Conservation (phyloP, 2,113 vertebrate genomes). For the Zootoca vivipara region DNA sequence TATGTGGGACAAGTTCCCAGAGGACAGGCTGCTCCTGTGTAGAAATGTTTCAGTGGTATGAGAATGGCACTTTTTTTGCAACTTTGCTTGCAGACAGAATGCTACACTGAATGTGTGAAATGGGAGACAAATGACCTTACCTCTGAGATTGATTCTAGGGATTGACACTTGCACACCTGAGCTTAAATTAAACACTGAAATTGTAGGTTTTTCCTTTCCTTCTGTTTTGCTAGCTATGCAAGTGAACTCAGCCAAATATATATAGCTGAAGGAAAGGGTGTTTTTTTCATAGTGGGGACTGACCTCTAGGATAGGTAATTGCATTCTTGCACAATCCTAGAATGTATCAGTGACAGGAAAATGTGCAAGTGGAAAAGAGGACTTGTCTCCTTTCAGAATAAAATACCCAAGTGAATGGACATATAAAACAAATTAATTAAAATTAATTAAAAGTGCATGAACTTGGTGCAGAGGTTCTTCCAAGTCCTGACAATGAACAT, state of each 20-base stretch:
- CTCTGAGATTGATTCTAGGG: background rate
- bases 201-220: background rate
- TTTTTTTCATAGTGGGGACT: background rate
- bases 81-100: background rate
- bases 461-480: no score
- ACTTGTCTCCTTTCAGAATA: no score
- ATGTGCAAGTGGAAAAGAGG: background rate
- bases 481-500: background rate
- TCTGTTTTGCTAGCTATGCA: background rate
- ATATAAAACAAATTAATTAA: no score
- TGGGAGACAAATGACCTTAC: background rate
- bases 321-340: background rate
- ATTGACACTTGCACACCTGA: background rate
- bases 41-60: background rate
- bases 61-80: background rate
- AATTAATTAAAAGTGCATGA: background rate
- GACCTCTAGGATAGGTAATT: background rate
- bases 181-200: background rate
- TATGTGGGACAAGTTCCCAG: background rate
- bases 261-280: background rate
- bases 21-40: background rate
- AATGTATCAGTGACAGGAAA: background rate
- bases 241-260: background rate
- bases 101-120: background rate
- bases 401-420: background rate